Base-by-base conservation (phyloP, 2,888 invertebrate species). In the Dorcus parallelipipedus region DNA sequence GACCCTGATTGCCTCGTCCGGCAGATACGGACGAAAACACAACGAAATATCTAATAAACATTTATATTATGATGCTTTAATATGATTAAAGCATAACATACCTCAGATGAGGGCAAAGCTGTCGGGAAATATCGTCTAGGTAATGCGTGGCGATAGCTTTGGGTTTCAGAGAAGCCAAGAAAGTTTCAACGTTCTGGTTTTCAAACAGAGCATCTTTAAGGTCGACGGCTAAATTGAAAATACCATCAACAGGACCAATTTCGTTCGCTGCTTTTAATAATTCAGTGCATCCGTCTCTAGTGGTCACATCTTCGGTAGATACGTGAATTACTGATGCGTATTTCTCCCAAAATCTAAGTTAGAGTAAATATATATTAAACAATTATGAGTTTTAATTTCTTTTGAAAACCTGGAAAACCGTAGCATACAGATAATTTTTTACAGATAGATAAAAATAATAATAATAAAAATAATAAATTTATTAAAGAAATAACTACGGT, bases 21-120 rank as follows among this genome's bases (percentile, higher is more conserved):
- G 95, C 94, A 0, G 92, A 89, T 5, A 95, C 91, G 14, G 95
- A 95, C 0, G 95, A 96, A 80, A 95, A 96, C 20, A 92, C 87
- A 0, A 96, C 94, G 76, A 96, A 96, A 79, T 90, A 84, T 70
- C 86, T 73, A 43, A 14, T 9, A 43, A 52, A 17, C 3, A 14
- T 40, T 52, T n/a, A 40, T 7, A 9, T 38, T 40, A 5, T 23
- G 20, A 9, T n/a, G 42, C 6, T 42, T 42, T 1, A 14, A 42
- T 42, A 42, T 93, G 26, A 40, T 39, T 39, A 20, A 9, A 40
- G 2, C 33, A 9, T 6, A 23, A 7, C 23, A 17, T 10, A 47
- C 41, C 39, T 52, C 41, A 84, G 67, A 1, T 79, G 45, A 0
- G 83, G 83, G 58, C 88, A 88, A 54, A 82, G 61, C 42, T 76